Conservation (phyloP, 2,113 vertebrate genomes). For the Petaurus breviceps region DNA sequence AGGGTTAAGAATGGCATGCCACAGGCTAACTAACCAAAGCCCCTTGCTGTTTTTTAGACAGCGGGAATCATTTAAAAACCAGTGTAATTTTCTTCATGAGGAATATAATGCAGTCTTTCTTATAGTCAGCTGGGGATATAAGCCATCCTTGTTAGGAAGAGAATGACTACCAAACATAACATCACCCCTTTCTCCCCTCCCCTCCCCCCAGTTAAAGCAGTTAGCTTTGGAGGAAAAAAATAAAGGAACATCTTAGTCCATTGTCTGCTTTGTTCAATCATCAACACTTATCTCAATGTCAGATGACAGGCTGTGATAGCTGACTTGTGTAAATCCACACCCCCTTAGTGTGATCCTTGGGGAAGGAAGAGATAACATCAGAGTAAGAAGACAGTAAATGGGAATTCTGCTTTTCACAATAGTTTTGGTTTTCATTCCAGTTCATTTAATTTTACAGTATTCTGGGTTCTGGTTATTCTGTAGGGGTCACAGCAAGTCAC, state of each 20-base stretch:
- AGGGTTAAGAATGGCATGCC: background rate
- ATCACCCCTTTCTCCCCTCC: background rate
- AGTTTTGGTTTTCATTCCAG: background rate
- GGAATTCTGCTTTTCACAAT: background rate
- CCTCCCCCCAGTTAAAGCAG: slow-evolving; percentile 22
- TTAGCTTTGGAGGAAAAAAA: slow-evolving; percentile 49
- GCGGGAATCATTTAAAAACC: background rate
- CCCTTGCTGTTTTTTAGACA: slow-evolving; percentile 1
- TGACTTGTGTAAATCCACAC: background rate
- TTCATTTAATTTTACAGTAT: background rate
- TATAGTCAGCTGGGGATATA: slow-evolving; percentile 45
- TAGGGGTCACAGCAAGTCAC: background rate
- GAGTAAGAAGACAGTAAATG: slow-evolving; percentile 40
- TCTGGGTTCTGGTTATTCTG: background rate
- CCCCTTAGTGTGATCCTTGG: background rate
- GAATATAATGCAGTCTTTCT: slow-evolving; percentile 60
- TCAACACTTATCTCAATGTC: slow-evolving; percentile 17
- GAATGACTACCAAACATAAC: slow-evolving; percentile 30
- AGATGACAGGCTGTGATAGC: slow-evolving; percentile 37
- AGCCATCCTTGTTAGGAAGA: slow-evolving; percentile 54
- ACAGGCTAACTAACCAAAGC: accelerated
- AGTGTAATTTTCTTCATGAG: background rate
- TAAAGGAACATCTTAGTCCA: slow-evolving; percentile 11
- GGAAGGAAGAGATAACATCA: background rate
- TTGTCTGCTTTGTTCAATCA: slow-evolving; percentile 16